Evolutionary conservation across 2,797 vertebrate species (phyloP).

Genomic region (Muscicapa striata): DNA sequence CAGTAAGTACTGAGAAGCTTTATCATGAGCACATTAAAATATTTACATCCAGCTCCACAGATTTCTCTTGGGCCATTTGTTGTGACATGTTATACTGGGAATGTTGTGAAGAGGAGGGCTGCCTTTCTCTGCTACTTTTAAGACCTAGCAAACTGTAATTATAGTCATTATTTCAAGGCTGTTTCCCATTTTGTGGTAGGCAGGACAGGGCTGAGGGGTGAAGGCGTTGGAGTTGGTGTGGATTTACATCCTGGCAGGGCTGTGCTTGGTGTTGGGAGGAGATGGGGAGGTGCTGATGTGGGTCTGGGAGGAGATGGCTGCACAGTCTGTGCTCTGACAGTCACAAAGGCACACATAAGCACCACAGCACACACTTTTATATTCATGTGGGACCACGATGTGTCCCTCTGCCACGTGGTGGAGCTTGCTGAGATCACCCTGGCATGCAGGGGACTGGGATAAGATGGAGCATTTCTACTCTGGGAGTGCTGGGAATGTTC

Average conservation of each 20-base stretch:
- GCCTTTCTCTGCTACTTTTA: neutral
- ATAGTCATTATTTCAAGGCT: neutral
- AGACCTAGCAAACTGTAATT: neutral
- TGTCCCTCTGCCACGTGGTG: neutral
- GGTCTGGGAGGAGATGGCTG: neutral
- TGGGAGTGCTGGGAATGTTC: neutral
- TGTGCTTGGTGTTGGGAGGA: neutral
- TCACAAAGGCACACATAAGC: no score
- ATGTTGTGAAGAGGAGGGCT: neutral
- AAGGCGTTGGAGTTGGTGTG: neutral
- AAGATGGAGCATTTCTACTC: neutral
- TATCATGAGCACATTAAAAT: neutral
- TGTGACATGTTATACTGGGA: neutral
- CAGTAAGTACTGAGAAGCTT: neutral
- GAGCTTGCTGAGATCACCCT: neutral
- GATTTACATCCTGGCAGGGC: neutral
- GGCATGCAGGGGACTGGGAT: neutral
- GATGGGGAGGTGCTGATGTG: neutral
- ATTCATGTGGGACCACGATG: accelerated
- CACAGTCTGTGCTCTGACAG: neutral
- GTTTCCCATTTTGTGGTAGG: neutral
- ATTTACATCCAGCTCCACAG: neutral
- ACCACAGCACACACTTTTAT: neutral
- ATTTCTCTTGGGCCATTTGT: neutral
- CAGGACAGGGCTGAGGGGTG: accelerated